Evolutionary conservation across 2,797 vertebrate species (phyloP), one percentile per base, ranked within the genome.

Genomic region (Leuciscus waleckii): DNA sequence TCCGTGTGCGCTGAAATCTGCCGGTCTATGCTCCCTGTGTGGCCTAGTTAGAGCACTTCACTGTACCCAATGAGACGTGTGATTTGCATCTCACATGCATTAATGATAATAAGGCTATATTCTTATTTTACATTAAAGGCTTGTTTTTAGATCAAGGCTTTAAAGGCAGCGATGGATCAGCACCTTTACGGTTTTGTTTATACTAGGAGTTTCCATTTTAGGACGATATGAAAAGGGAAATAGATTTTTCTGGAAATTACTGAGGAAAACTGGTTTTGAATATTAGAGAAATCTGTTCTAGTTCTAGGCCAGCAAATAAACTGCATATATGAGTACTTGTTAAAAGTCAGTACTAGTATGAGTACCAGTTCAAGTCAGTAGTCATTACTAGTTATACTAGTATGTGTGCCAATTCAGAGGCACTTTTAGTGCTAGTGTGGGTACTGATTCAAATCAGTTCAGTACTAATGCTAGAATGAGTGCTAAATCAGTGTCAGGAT

Each of bases 41-140:
- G 89, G 78, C 89, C 87, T 84, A 81, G 73, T 87, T 85, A 71
- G 58, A 73, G 73, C 69, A 54, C 56, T 74, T 80, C 23, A 71
- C 19, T 70, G 14, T 69, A 49, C 56, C 54, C 75, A 73, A 49
- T 51, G 68, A 79, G 29, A 58, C 54, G 9, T 32, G 54, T 83
- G 16, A 78, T 86, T 58, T 88, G 78, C 74, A 81, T 86, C 70
- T 32, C 76, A 35, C 68, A 23, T 71, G 54, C 54, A 54, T 80
- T 80, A 65, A 51, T 79, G 76, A 79, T 73, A 79, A 85, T 80
- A 80, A 85, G 68, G 26, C 21, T 73, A 29, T 71, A 79, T 46
- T 85, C 56, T 54, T 73, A 19, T 70, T 73, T 68, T 79, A 71
- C 51, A 49, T 61, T 61, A 37, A 79, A 84, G 61, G 61, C n/a